A percentile compares a stretch with the other conserved stretches of the same genome.
Conservation (phyloP, 1,140 invertebrate genomes). For the Polypedilum vanderplanki region DNA sequence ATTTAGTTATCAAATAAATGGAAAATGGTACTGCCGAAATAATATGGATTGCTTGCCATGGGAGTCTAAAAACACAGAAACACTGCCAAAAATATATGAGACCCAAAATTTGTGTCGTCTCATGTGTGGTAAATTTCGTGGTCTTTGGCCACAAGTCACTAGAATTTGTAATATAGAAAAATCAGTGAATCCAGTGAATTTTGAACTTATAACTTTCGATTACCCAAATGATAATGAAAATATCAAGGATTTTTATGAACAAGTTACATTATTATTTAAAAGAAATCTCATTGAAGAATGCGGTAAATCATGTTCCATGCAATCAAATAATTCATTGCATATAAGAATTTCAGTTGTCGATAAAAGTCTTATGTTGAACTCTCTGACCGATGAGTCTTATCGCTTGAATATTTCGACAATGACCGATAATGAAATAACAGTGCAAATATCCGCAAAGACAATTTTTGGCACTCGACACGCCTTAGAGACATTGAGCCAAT, state of each 20-base stretch:
- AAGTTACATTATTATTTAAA: constrained; percentile 49
- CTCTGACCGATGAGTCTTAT: constrained; percentile 60
- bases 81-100: constrained; percentile 36
- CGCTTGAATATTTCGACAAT: constrained; percentile 49
- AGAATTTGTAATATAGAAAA: constrained; percentile 33
- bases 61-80: neutral
- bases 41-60: neutral
- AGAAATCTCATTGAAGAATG: constrained; percentile 52
- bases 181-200: constrained; percentile 41
- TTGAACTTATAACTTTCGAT: constrained; percentile 47
- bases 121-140: constrained; percentile 57
- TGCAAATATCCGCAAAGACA: constrained; percentile 56
- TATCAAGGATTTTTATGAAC: constrained; percentile 33
- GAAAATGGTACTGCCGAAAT: neutral
- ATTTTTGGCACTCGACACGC: constrained; percentile 69
- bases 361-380: constrained; percentile 47
- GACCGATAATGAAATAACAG: constrained; percentile 46
- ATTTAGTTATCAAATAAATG: neutral
- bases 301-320: constrained; percentile 47
- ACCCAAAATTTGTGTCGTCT: constrained; percentile 54
- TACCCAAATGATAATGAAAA: constrained; percentile 41
- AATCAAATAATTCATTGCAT: constrained; percentile 46
- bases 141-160: constrained; percentile 65
- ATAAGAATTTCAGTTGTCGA: constrained; percentile 49
- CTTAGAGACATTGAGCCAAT: constrained; percentile 66